These are phyloP conservation scores for Haliclona indistincta DNA, from an alignment of 37 sponge, comb jelly and placozoan genomes.

Conservation along the genomic window DNA sequence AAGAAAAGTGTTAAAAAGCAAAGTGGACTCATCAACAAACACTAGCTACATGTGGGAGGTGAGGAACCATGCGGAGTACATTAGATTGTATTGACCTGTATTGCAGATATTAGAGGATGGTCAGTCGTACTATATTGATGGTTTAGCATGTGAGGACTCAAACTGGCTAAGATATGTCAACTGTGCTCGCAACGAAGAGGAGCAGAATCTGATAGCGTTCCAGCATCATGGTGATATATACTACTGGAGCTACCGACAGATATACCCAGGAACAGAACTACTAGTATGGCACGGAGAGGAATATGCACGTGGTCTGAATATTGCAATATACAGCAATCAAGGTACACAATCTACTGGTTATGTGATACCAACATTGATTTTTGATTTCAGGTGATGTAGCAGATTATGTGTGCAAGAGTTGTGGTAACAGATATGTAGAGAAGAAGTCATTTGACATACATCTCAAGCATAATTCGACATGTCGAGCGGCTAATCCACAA, in stretches of 20 bases:
- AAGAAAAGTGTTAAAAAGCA: slow-evolving; percentile 8
- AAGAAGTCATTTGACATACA: slow-evolving; percentile 51
- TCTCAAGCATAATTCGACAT: slow-evolving; percentile 28
- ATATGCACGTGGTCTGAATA: slow-evolving; percentile 66
- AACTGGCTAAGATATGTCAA: slow-evolving; percentile 93
- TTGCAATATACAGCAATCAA: slow-evolving; percentile 68
- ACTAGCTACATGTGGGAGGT: slow-evolving; percentile 84
- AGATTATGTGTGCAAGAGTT: slow-evolving; percentile 29
- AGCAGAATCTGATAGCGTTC: slow-evolving; percentile 93
- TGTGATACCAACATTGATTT: too few species aligned
- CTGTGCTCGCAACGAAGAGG: slow-evolving; percentile 84
- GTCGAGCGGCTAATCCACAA: slow-evolving; percentile 56
- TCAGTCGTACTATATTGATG: slow-evolving; percentile 66
- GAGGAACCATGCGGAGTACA: not conserved
- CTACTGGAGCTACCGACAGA: slow-evolving; percentile 69
- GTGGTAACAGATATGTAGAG: slow-evolving; percentile 46
- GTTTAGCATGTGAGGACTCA: slow-evolving; percentile 33
- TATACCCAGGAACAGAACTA: slow-evolving; percentile 69
- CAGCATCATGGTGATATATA: slow-evolving; percentile 81
- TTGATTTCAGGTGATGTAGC: too few species aligned
- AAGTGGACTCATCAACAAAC: slow-evolving; percentile 32
- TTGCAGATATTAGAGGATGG: slow-evolving; percentile 54
- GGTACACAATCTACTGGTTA: too few species aligned
- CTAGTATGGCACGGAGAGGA: slow-evolving; percentile 79
- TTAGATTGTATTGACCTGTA: not conserved